These are phyloP conservation scores for Drosophila cracens DNA, from an alignment of 2,888 invertebrate genomes.

Conservation along the genomic window DNA sequence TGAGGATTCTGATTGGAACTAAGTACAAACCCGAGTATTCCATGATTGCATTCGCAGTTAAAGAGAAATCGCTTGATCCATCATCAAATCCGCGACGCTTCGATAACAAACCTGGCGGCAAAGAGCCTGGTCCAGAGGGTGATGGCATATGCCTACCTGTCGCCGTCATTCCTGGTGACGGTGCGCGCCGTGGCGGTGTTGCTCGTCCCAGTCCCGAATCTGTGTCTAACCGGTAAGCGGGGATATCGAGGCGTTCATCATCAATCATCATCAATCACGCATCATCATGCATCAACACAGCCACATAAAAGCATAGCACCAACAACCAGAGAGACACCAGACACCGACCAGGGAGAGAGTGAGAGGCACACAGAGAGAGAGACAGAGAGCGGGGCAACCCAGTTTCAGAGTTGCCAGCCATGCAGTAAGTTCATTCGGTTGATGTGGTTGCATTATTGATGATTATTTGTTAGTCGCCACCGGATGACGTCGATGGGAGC, in stretches of 20 bases:
- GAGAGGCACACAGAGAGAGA: slow-evolving; percentile 7
- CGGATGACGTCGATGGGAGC: slow-evolving; percentile 44
- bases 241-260: slow-evolving; percentile 49
- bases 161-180: slow-evolving; percentile 92
- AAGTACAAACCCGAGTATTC: slow-evolving; percentile 91
- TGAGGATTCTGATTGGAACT: slow-evolving; percentile 58
- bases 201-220: slow-evolving; percentile 95
- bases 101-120: slow-evolving; percentile 91
- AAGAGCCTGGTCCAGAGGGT: slow-evolving; percentile 93
- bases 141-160: slow-evolving; percentile 91
- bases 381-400: slow-evolving; percentile 31
- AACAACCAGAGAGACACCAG: slow-evolving; percentile 38
- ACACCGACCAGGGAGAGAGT: slow-evolving; percentile 13
- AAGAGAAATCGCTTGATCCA: slow-evolving; percentile 93
- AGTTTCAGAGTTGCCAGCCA: slow-evolving; percentile 47
- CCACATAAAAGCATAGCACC: slow-evolving; percentile 31
- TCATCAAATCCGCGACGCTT: slow-evolving; percentile 90
- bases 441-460: slow-evolving; percentile 29
- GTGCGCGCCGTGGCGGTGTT: slow-evolving; percentile 94
- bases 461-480: slow-evolving; percentile 45
- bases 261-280: slow-evolving; percentile 53
- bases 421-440: slow-evolving; percentile 39
- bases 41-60: slow-evolving; percentile 93
- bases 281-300: slow-evolving; percentile 39
- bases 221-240: slow-evolving; percentile 86